Base-by-base conservation (phyloP, 1,140 invertebrate species). In the Parapsyche elsis region DNA sequence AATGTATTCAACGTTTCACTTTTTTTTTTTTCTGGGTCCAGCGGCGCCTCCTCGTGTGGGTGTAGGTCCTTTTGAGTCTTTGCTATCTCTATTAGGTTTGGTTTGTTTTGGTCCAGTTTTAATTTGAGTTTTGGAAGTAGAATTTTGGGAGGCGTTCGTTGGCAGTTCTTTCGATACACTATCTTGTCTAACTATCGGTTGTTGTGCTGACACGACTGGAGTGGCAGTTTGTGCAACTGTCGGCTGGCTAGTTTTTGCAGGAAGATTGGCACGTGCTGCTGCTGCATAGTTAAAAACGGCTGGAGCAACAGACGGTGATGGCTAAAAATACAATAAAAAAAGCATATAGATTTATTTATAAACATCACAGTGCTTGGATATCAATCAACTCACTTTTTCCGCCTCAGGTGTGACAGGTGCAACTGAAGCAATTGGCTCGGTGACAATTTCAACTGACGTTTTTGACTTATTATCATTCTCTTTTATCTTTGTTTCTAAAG, bases 241-340 rank as follows among this genome's bases (percentile, higher is more conserved):
- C 10, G 78, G 59, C 46, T 64, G 76, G 23, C 49, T 16, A 59
- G 19, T 46, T 61, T 80, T 79, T 10, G 82, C 24, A 0, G 82
- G 82, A 19, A 83, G 80, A 26, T 83, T 83, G 12, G 82, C 82
- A 9, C 82, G 59, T 5, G 82, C 82, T 21, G 82, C 82, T 1
- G 82, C 82, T 12, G 82, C 82, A 44, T 81, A 83, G 44, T 83
- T 83, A 74, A 83, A 83, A 5, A 83, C 82, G 1, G 82, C 77
- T 12, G 80, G 82, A 0, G 81, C 76, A 10, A 71, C 59, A 59
- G 16, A 59, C 16, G 59, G 16, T 61, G 21, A 4, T 21, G n/a
- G 9, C 59, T 61, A 23, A 61, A 61, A 61, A 16, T 61, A n/a
- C n/a, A n/a, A n/a, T n/a, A n/a, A n/a, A n/a, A 38, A 38, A 38